Conservation (phyloP, 2,113 vertebrate species). For the Nycticebus coucang region DNA sequence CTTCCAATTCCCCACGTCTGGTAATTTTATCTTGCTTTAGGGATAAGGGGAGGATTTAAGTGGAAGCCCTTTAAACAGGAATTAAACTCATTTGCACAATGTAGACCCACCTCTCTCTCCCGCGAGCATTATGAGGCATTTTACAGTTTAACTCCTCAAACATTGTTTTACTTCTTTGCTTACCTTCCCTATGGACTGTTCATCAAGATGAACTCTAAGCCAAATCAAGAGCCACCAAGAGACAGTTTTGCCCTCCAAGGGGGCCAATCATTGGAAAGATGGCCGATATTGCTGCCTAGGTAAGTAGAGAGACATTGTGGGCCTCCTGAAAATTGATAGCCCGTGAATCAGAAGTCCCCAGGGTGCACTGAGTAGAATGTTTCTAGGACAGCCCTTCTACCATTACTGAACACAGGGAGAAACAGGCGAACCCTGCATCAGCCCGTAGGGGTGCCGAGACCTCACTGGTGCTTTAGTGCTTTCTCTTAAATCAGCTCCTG, state of each 20-base stretch:
- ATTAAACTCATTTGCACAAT: conserved; percentile 75
- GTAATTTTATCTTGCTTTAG: conserved; percentile 72
- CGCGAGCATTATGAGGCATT: neutral
- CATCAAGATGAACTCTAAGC: conserved; percentile 49
- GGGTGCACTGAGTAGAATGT: neutral
- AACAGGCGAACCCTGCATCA: rapidly evolving
- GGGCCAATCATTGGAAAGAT: neutral
- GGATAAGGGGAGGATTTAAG: conserved; percentile 72
- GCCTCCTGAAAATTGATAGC: neutral
- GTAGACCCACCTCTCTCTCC: conserved; percentile 45
- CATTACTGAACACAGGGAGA: rapidly evolving
- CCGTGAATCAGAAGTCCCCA: neutral
- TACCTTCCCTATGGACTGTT: conserved; percentile 6
- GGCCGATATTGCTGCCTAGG: rapidly evolving
- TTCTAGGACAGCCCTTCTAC: rapidly evolving
- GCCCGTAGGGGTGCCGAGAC: neutral
- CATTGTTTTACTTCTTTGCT: conserved; percentile 19
- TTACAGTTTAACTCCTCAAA: conserved; percentile 66
- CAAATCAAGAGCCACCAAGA: conserved; percentile 41
- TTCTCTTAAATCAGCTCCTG: neutral
- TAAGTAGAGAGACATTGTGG: rapidly evolving
- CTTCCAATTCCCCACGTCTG: conserved; percentile 68
- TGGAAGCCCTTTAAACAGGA: conserved; percentile 72
- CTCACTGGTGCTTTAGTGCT: rapidly evolving
- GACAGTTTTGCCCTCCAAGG: neutral